Percentiles rank a stretch among this genome's conserved stretches.
Conservation (phyloP, 64 coral and sea anemone species). For the Acropora tenuis region DNA sequence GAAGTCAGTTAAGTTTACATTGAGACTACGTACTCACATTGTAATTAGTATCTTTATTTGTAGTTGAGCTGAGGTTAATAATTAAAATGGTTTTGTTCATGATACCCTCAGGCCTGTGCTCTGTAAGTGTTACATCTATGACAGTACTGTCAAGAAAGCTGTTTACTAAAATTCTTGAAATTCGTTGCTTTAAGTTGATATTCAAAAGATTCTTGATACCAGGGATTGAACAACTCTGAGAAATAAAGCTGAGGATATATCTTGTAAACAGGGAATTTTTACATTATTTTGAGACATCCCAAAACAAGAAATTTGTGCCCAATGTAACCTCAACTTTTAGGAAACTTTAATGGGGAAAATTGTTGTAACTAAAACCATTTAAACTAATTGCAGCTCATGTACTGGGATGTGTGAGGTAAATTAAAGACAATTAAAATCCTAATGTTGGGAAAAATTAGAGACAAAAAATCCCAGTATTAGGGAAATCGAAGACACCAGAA, state of each 20-base stretch:
- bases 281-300: no score
- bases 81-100: background rate
- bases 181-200: background rate
- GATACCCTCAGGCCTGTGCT: background rate
- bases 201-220: background rate
- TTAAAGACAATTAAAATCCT: background rate
- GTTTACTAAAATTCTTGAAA: conserved; percentile 8
- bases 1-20: background rate
- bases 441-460: background rate
- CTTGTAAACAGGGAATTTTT: no score
- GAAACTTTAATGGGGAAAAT: conserved; percentile 4
- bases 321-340: background rate
- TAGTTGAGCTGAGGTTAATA: background rate
- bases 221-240: background rate
- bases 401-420: background rate
- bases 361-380: background rate
- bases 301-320: background rate
- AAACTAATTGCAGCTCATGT: no score
- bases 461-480: background rate
- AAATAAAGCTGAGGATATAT: no score
- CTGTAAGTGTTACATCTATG: background rate
- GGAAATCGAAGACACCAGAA: background rate
- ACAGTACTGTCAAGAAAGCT: background rate
- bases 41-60: conserved; percentile 7
- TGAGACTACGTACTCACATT: background rate